Conservation (phyloP, 2,888 invertebrate genomes). For the Caenorhabditis imperialis region DNA sequence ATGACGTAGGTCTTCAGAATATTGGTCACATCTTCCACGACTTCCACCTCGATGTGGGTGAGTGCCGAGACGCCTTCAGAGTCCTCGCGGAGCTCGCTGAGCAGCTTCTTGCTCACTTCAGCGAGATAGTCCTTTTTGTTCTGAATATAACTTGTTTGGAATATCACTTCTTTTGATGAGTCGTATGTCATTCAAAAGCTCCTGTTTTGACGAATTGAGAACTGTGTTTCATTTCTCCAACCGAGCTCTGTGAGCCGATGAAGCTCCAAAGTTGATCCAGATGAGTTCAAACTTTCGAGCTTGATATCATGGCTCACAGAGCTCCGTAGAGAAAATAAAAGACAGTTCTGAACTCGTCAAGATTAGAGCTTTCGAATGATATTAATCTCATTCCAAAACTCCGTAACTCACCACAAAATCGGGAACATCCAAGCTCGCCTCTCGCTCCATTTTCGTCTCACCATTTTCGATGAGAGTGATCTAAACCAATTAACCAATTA, state of each 20-base stretch:
- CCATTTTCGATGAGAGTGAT: slow-evolving; percentile 75
- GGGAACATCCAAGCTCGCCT: slow-evolving; percentile 73
- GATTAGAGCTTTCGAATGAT: background rate
- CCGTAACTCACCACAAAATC: slow-evolving; percentile 67
- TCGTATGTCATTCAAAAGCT: no score
- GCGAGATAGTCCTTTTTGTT: slow-evolving; percentile 69
- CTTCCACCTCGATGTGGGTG: slow-evolving; percentile 75
- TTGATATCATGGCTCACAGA: no score
- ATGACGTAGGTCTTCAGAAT: slow-evolving; percentile 77
- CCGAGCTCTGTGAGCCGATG: no score
- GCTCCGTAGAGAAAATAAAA: no score
- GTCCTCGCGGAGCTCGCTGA: slow-evolving; percentile 60
- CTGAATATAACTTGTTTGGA: slow-evolving; percentile 50
- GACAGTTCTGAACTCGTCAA: slow-evolving; percentile 56
- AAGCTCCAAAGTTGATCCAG: no score
- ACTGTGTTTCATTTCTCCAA: no score
- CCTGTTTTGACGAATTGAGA: no score
- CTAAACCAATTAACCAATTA: slow-evolving; percentile 6
- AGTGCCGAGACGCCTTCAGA: slow-evolving; percentile 71
- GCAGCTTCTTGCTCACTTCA: slow-evolving; percentile 64
- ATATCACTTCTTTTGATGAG: no score
- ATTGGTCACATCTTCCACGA: slow-evolving; percentile 76
- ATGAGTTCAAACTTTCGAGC: no score
- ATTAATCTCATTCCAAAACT: background rate
- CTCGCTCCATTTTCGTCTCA: slow-evolving; percentile 72